These are phyloP conservation scores for Temnothorax longispinosus DNA, from an alignment of 1,140 invertebrate genomes.

Conservation along the genomic window DNA sequence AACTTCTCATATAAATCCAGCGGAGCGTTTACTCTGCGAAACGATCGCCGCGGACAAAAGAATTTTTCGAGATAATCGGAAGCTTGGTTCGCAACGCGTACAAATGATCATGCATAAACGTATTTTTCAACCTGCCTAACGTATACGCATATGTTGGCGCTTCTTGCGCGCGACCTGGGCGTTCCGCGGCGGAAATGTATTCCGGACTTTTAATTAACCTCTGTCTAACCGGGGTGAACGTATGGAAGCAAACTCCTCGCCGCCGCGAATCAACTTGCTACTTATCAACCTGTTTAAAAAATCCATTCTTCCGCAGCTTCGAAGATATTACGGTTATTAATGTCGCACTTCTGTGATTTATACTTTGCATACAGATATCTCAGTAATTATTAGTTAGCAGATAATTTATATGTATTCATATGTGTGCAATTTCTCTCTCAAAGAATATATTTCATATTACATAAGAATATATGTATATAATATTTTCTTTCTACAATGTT, in stretches of 20 bases:
- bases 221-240: conserved; percentile 54
- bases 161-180: conserved; percentile 37
- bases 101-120: conserved; percentile 31
- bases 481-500: not conserved
- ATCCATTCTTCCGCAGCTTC: conserved; percentile 8
- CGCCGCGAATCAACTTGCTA: conserved; percentile 22
- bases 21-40: conserved; percentile 36
- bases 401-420: not conserved
- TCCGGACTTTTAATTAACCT: conserved; percentile 58
- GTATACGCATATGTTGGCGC: not conserved
- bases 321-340: conserved; percentile 39
- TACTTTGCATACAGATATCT: conserved; percentile 20
- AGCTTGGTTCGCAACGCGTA: conserved; percentile 19
- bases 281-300: conserved; percentile 19
- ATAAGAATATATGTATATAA: not conserved
- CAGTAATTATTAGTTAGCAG: conserved; percentile 7
- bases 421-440: not conserved
- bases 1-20: conserved; percentile 39
- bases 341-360: conserved; percentile 8
- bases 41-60: conserved; percentile 27
- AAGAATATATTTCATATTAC: not conserved
- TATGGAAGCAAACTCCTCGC: not conserved
- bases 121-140: conserved; percentile 32
- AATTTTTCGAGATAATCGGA: conserved; percentile 36
- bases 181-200: conserved; percentile 55